Conservation (phyloP, 2,797 vertebrate species). For the Orientallactaga sibirica region DNA sequence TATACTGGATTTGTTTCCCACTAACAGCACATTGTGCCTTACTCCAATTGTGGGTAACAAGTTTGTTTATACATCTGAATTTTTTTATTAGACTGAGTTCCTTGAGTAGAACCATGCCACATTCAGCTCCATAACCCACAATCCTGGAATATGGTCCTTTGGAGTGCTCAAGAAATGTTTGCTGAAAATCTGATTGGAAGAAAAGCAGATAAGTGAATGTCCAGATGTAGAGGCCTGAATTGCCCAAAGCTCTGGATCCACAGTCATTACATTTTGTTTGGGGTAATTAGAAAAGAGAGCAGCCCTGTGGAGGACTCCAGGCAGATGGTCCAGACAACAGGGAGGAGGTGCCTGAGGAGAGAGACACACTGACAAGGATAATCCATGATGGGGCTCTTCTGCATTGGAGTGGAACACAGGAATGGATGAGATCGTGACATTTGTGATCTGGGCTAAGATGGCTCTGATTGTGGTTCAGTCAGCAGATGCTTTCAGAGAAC, state of each 20-base stretch:
- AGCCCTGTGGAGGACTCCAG: not conserved
- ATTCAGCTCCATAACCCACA: not conserved
- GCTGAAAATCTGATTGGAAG: not conserved
- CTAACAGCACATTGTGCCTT: not conserved
- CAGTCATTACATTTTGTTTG: not conserved
- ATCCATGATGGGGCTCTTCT: accelerated
- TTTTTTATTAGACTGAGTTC: not conserved
- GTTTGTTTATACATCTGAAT: not conserved
- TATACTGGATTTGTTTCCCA: not conserved
- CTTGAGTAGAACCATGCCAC: not conserved
- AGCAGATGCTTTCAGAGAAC: not conserved
- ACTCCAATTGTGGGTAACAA: not conserved
- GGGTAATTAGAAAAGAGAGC: not conserved
- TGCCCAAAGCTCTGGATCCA: not conserved
- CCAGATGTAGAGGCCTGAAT: not conserved
- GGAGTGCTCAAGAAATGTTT: not conserved
- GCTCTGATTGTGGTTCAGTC: not conserved
- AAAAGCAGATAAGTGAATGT: not conserved
- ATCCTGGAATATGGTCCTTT: not conserved
- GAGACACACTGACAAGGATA: accelerated
- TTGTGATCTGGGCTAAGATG: not conserved
- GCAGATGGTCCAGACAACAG: not conserved
- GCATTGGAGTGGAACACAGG: accelerated
- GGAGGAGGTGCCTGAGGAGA: not conserved
- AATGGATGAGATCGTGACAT: not conserved